Evolutionary conservation across 2,113 vertebrate species (phyloP), one percentile per base, ranked within the genome.

Genomic region (Hepsetus odoe): DNA sequence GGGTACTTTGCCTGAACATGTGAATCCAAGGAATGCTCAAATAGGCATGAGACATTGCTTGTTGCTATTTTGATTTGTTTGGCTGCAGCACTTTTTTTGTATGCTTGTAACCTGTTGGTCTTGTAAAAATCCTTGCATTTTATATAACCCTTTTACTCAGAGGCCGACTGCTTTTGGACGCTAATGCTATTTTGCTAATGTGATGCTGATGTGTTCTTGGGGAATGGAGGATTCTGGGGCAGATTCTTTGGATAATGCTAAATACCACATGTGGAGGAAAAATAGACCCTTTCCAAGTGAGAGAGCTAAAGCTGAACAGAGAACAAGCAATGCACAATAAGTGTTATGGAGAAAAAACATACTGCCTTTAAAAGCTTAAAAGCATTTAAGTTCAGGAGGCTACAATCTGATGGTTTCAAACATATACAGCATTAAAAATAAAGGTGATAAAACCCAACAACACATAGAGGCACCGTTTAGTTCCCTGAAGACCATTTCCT

Each of bases 131-230:
- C 24, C 74, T 75, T 85, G 80, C 46, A 69, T 82, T 88, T 88
- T 85, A 80, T 86, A 79, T 81, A 85, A 88, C 84, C 81, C 85
- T 86, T 89, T 87, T 74, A 88, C 85, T 91, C 87, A 83, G 67
- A 71, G 78, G 74, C 84, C 85, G 70, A 86, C 84, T 80, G 87
- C 87, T 87, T 89, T 88, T 87, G 83, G 81, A 87, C 61, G 83
- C 85, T 88, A 84, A 90, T 85, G 83, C 58, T 80, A 42, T 85
- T 83, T 86, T 72, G 77, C 88, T 86, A 85, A 89, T 83, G 49
- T 78, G 77, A 86, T 82, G 77, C 85, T 82, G 80, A 33, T n/a
- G 13, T 46, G 59, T 76, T 83, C 80, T 58, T 59, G 40, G 22
- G 40, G 28, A 71, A 40, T 22, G 59, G 26, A 71, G 16, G 14